phyloP scores from a whole-genome alignment of 2,797 vertebrate genomes.

The Sebastolobus alascanus region DNA sequence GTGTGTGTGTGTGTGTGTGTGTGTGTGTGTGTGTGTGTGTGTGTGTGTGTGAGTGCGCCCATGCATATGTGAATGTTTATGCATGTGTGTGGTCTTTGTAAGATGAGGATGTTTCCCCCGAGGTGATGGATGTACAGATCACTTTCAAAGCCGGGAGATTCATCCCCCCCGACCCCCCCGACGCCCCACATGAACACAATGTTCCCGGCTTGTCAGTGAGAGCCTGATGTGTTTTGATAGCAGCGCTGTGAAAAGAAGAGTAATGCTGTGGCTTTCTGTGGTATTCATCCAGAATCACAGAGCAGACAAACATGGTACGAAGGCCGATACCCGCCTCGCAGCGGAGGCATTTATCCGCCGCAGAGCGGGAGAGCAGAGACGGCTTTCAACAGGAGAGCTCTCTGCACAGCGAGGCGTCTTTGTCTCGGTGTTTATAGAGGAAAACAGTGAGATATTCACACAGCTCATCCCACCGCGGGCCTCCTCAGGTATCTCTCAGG shows the following conservation, averaged over 20 bases:
- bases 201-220: slow-evolving; percentile 42
- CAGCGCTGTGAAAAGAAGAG: slow-evolving; percentile 19
- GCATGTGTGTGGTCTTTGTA: slow-evolving; percentile 68
- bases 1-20: not conserved
- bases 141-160: slow-evolving; percentile 59
- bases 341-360: not conserved
- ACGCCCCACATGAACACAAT: slow-evolving; percentile 40
- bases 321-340: not conserved
- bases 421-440: not conserved
- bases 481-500: not conserved
- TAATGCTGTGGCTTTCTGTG: not conserved
- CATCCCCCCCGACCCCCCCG: not conserved
- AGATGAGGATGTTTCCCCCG: slow-evolving; percentile 44
- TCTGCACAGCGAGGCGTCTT: not conserved
- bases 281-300: slow-evolving; percentile 17
- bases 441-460: not conserved
- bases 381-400: not conserved
- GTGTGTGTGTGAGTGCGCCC: not conserved
- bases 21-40: not conserved
- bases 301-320: not conserved
- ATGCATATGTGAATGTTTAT: slow-evolving; percentile 31
- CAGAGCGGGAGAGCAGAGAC: not conserved
- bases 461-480: not conserved
- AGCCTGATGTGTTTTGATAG: slow-evolving; percentile 22
- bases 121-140: slow-evolving; percentile 60